Base-by-base conservation (phyloP, 2,888 invertebrate genomes). In the Drosophila prostipennis region DNA sequence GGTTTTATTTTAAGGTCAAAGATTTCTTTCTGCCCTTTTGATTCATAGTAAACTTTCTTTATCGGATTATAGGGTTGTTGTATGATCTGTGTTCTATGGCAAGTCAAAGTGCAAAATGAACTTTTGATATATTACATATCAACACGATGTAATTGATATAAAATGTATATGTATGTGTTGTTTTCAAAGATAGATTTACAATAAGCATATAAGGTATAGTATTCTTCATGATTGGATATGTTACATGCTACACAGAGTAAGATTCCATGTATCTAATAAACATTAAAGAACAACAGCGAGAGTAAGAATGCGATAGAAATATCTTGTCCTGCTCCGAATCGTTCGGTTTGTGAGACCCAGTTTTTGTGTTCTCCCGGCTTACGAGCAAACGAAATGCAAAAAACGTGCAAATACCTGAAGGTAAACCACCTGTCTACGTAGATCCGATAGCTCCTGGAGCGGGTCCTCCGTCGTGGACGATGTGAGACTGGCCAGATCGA, bases 371-470 rank as follows among this genome's bases (percentile, higher is more conserved):
- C 45, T 55, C 59, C 52, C 67, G 43, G 56, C 57, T 68, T 73
- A 57, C 87, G 83, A 86, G 84, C 82, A 81, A 86, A 84, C 87
- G 69, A 87, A 80, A 86, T 70, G 81, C 83, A 89, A 88, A 80
- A 89, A 88, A 90, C 91, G 91, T 91, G 91, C 91, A 91, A 90
- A 91, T 92, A 94, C 96, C 94, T 96, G 96, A 91, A 96, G 93
- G 92, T 95, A 96, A 91, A 96, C 93, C 90, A 96, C 95, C 93
- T 97, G 96, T 84, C 96, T 94, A 77, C 95, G 94, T 92, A 97
- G 94, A 93, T 96, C 96, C 40, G 95, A 94, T 92, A 96, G 93
- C 92, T 96, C 96, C 92, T 94, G 94, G 89, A 94, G 93, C 87
- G 93, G 94, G 90, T 94, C 92, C 88, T 92, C 92, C 68, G 90